A percentile compares a stretch with the other conserved stretches of the same genome.
These are phyloP conservation scores for Lanistes nyassanus DNA, from an alignment of 1,140 invertebrate genomes.

Conservation along the genomic window DNA sequence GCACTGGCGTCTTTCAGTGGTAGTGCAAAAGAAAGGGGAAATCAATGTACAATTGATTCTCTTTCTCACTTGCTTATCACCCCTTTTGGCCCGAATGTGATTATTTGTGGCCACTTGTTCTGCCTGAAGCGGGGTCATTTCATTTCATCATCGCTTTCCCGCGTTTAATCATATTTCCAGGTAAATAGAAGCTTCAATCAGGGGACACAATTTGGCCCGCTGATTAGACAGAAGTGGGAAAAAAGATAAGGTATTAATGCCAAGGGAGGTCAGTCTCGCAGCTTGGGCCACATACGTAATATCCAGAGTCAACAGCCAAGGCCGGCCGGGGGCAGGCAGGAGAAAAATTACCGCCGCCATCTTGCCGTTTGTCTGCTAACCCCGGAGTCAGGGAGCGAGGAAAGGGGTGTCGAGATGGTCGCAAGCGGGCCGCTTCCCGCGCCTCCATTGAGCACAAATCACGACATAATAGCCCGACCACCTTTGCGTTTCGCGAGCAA, in stretches of 20 bases:
- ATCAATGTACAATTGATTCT: no score
- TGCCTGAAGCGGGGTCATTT: slow-evolving; percentile 9
- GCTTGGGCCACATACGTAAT: slow-evolving; percentile 28
- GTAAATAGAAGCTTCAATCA: slow-evolving; percentile 29
- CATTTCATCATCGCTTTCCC: slow-evolving; percentile 27
- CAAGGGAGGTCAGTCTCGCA: slow-evolving; percentile 13
- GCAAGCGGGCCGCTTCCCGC: slow-evolving; percentile 11
- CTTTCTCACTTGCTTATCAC: no score
- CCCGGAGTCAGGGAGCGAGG: slow-evolving; percentile 13
- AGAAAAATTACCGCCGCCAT: slow-evolving; percentile 27
- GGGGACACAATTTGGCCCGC: slow-evolving; percentile 12
- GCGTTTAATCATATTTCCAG: slow-evolving; percentile 28
- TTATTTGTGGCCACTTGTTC: slow-evolving; percentile 24
- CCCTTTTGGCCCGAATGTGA: neutral
- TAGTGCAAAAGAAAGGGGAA: no score
- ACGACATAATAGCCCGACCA: slow-evolving; percentile 25
- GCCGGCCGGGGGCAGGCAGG: slow-evolving; percentile 13
- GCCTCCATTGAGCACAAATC: slow-evolving; percentile 28
- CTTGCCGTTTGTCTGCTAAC: slow-evolving; percentile 23
- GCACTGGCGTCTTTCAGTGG: no score
- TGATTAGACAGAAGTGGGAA: slow-evolving; percentile 22
- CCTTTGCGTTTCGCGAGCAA: slow-evolving; percentile 26
- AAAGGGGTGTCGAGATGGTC: neutral
- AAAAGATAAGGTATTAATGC: slow-evolving; percentile 30
- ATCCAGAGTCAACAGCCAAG: slow-evolving; percentile 25